Evolutionary conservation across 2,113 vertebrate species (phyloP), one percentile per base, ranked within the genome.

Genomic region (Mustela nigripes): DNA sequence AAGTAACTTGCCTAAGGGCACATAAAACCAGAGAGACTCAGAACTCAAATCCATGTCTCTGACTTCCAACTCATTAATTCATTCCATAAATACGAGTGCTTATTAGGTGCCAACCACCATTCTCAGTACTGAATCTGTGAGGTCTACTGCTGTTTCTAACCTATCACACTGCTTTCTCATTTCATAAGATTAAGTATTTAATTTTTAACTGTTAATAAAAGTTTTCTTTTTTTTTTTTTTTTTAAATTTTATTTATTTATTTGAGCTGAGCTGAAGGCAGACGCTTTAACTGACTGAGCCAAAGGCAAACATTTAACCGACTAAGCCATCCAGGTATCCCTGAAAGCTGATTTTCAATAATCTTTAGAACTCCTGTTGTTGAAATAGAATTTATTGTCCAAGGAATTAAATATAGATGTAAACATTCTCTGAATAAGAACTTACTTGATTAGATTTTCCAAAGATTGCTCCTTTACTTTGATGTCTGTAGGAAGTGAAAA

Each of bases 401-500:
- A n/a, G 97, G 95, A 94, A 89, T 88, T 87, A 89, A 98, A 78
- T 98, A 97, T 39, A 83, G 3, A 91, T 24, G 16, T 19, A 8
- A 56, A 0, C 36, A 89, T 92, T 98, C 97, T 94, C 81, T 96
- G 96, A 95, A 71, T 65, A 53, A 83, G 56, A 69, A 98, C 99
- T 99, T 98, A 99, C 99, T 99, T 99, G 98, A 99, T 99, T 89
- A 99, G 98, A 98, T 99, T 99, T 99, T 99, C 99, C 96, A 99
- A 73, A 95, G 99, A 99, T 97, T 99, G 99, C 98, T 99, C 99
- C 98, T 99, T 99, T 76, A 99, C 99, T 99, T 99, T 99, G 97
- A 99, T 99, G 97, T 99, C 99, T 99, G 98, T 3, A 97, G 89
- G 81, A 96, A 83, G 4, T 4, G 60, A 98, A 98, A 94, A 65